Percentiles rank a stretch among this genome's conserved stretches.
Evolutionary conservation across 2,888 invertebrate species (phyloP).

Genomic region (Tenthredo scrophulariae): DNA sequence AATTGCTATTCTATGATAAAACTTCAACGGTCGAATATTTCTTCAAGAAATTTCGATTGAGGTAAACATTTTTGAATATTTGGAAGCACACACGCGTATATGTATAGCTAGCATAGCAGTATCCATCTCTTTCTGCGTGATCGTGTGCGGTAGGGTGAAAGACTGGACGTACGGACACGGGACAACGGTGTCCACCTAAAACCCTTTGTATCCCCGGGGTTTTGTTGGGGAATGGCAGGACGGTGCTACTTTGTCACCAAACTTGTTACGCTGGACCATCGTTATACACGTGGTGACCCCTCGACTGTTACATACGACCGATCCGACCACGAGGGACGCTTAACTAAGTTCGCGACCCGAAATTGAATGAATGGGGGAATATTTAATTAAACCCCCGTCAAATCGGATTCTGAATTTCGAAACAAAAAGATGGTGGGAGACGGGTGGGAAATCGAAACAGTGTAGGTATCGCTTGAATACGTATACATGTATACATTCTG

Average conservation of each 20-base stretch:
- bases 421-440: constrained; percentile 14
- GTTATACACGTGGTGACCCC: constrained; percentile 42
- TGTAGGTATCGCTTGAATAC: background rate
- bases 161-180: constrained; percentile 25
- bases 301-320: constrained; percentile 49
- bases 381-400: constrained; percentile 53
- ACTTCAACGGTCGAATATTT: background rate
- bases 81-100: background rate
- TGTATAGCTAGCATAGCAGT: background rate
- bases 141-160: background rate
- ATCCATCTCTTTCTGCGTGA: background rate
- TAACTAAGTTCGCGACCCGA: constrained; percentile 52
- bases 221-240: constrained; percentile 50
- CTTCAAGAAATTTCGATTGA: background rate
- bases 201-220: constrained; percentile 55
- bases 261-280: constrained; percentile 50
- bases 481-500: background rate
- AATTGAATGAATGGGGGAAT: constrained; percentile 52
- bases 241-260: constrained; percentile 52
- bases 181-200: constrained; percentile 47
- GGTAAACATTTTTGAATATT: background rate
- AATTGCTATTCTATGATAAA: background rate
- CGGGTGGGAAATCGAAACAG: background rate
- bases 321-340: constrained; percentile 51
- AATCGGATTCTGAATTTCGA: constrained; percentile 42